Conservation (phyloP, 2,113 vertebrate genomes). For the Aegithalos caudatus region DNA sequence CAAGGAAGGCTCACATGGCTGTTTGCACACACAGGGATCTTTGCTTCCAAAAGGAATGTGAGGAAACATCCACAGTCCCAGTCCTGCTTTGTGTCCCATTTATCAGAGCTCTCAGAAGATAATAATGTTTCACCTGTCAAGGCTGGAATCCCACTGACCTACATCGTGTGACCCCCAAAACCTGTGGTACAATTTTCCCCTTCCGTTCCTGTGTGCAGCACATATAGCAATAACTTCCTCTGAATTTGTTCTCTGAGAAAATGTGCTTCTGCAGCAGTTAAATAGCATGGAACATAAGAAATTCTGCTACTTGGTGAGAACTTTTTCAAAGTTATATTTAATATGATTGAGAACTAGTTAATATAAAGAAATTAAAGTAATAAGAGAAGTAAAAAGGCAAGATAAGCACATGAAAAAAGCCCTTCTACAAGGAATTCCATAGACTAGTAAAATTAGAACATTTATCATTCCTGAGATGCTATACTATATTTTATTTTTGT, state of each 20-base stretch:
- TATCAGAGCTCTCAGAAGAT: not conserved
- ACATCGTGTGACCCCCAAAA: not conserved
- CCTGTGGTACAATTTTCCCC: not conserved
- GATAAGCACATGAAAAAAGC: not conserved
- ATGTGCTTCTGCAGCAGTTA: accelerated
- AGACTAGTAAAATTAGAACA: not conserved
- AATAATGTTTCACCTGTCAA: not conserved
- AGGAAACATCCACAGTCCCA: not conserved
- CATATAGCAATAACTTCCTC: not conserved
- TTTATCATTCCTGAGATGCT: not conserved
- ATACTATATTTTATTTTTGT: not conserved
- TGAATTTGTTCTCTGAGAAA: not conserved
- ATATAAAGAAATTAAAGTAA: not conserved
- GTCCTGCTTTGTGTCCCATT: not conserved
- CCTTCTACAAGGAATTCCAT: not conserved
- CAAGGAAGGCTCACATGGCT: not conserved
- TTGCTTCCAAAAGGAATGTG: not conserved
- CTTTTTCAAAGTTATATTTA: not conserved
- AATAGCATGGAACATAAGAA: not conserved
- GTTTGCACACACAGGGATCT: not conserved
- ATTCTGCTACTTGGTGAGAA: not conserved
- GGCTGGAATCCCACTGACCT: not conserved
- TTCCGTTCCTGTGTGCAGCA: not conserved
- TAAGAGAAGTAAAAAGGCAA: not conserved
- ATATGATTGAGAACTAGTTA: not conserved